Percentiles rank a stretch among this genome's conserved stretches.
phyloP scores from a whole-genome alignment of 2,113 vertebrate species.

The Hyperopisus bebe region DNA sequence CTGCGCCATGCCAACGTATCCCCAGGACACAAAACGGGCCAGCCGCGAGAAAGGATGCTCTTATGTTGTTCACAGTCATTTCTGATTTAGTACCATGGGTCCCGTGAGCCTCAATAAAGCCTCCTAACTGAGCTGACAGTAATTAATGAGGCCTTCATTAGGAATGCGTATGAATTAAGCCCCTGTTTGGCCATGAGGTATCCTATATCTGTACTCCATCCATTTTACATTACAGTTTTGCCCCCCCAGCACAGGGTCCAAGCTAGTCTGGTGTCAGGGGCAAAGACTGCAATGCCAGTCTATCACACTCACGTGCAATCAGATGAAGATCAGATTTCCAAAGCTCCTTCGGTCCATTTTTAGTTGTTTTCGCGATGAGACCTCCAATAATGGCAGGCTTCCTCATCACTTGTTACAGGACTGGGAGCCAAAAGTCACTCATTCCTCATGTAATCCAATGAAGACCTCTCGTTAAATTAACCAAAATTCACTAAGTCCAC shows the following conservation, averaged over 20 bases:
- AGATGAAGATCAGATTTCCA: background rate
- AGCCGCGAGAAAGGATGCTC: slow-evolving; percentile 14
- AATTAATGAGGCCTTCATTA: background rate
- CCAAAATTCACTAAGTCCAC: background rate
- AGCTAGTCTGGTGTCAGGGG: background rate
- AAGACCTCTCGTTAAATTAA: background rate
- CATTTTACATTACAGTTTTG: background rate
- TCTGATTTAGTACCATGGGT: background rate
- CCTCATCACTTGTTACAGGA: background rate
- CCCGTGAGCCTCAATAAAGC: background rate
- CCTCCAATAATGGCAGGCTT: background rate
- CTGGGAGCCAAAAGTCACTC: background rate
- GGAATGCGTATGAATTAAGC: background rate
- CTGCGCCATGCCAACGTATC: background rate
- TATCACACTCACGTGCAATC: background rate
- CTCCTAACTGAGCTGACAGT: background rate
- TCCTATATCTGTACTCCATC: background rate
- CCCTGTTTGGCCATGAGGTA: background rate
- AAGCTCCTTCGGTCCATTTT: background rate
- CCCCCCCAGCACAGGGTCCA: background rate
- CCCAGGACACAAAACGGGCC: slow-evolving; percentile 17
- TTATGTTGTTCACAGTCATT: slow-evolving; percentile 38
- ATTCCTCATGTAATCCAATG: background rate
- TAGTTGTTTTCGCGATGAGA: background rate
- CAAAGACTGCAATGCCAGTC: background rate